These are phyloP conservation scores for Rhimphoctona megacephalus DNA, from an alignment of 2,888 invertebrate species.

Conservation along the genomic window DNA sequence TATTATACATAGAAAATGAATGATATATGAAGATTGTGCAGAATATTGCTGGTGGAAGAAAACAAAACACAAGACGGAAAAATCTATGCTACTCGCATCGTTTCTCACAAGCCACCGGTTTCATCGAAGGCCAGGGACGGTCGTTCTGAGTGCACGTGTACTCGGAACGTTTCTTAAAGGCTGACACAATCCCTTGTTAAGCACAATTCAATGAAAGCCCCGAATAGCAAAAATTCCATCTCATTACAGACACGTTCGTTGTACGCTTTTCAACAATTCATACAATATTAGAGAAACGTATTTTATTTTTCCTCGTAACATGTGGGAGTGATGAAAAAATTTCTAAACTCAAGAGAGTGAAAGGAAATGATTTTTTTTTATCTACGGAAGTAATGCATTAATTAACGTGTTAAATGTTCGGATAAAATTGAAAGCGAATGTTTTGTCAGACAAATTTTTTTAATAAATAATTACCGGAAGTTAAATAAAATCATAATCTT, in stretches of 20 bases:
- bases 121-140: conserved; percentile 48
- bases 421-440: not conserved
- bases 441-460: not conserved
- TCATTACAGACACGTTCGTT: not conserved
- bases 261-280: not conserved
- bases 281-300: not conserved
- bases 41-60: not conserved
- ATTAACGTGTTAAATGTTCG: not conserved
- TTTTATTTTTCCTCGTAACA: not conserved
- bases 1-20: conserved; percentile 16
- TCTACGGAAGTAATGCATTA: not conserved
- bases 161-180: conserved; percentile 7
- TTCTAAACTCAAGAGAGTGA: conserved; percentile 20
- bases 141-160: conserved; percentile 34
- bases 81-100: conserved; percentile 9
- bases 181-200: not conserved
- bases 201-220: not conserved
- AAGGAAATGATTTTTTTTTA: conserved; percentile 1
- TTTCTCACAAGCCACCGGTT: conserved; percentile 14
- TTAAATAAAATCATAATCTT: too few relatives aligned
- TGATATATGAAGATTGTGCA: conserved; percentile 1
- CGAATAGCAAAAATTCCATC: conserved; percentile 10
- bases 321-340: not conserved
- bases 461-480: not conserved
- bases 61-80: conserved; percentile 17